phyloP scores from a whole-genome alignment of 2,797 vertebrate species.

The Enteromius fasciolatus region DNA sequence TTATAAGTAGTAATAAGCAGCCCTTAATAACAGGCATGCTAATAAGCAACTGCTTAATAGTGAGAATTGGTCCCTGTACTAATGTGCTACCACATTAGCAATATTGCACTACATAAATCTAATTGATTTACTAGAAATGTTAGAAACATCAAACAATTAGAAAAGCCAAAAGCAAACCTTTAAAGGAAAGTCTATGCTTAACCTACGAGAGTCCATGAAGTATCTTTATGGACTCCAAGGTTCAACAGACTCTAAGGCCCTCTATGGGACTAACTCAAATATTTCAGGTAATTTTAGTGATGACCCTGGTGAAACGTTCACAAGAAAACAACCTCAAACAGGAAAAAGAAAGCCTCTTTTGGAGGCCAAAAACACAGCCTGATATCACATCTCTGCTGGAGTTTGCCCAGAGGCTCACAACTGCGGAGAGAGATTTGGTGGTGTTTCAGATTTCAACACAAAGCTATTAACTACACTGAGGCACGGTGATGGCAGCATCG shows the following conservation, averaged over 20 bases:
- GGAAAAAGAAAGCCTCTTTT: constrained; percentile 7
- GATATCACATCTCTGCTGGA: constrained; percentile 21
- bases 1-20: no score
- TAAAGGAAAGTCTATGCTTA: not conserved
- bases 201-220: not conserved
- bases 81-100: not conserved
- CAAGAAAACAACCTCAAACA: not conserved
- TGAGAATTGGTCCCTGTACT: no score
- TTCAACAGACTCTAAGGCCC: not conserved
- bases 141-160: not conserved
- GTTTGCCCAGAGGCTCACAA: constrained; percentile 23
- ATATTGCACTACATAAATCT: not conserved
- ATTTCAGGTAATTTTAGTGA: not conserved
- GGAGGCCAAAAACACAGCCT: constrained; percentile 10
- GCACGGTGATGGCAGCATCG: not conserved
- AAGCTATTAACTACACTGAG: constrained; percentile 33
- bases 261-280: not conserved
- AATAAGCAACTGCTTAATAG: no score
- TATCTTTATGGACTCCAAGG: not conserved
- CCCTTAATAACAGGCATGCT: no score
- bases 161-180: not conserved
- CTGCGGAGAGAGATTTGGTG: not conserved
- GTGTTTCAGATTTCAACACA: constrained; percentile 38
- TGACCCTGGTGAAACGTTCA: constrained; percentile 1
- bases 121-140: not conserved